These are phyloP conservation scores for Hydropsyche betteni DNA, from an alignment of 2,888 invertebrate species.

Conservation along the genomic window DNA sequence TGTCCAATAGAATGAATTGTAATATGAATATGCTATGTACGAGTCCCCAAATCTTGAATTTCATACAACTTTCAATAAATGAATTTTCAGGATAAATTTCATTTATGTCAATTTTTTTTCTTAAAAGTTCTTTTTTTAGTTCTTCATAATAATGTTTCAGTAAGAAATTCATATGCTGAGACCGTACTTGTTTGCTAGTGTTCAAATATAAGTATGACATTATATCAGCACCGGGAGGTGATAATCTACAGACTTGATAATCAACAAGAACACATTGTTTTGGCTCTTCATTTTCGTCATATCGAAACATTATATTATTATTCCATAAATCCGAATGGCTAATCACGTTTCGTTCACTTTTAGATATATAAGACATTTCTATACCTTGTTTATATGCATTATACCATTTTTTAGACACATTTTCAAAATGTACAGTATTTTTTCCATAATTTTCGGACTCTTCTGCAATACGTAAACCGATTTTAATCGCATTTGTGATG, in stretches of 20 bases:
- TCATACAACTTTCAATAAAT: slow-evolving; percentile 2
- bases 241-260: slow-evolving; percentile 57
- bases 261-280: slow-evolving; percentile 56
- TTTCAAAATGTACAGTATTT: slow-evolving; percentile 38
- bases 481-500: slow-evolving; percentile 33
- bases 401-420: slow-evolving; percentile 36
- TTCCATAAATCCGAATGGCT: slow-evolving; percentile 53
- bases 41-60: slow-evolving; percentile 10
- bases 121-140: slow-evolving; percentile 30
- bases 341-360: slow-evolving; percentile 52
- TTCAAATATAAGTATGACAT: slow-evolving; percentile 56
- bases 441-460: slow-evolving; percentile 46
- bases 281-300: slow-evolving; percentile 50
- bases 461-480: slow-evolving; percentile 43
- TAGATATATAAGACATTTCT: slow-evolving; percentile 27
- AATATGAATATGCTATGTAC: slow-evolving; percentile 29
- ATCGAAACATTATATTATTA: slow-evolving; percentile 53
- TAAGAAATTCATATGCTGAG: slow-evolving; percentile 31
- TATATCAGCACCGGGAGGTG: slow-evolving; percentile 57
- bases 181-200: slow-evolving; percentile 50
- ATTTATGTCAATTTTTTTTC: slow-evolving; percentile 37
- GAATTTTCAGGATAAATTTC: neutral
- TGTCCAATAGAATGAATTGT: slow-evolving; percentile 41
- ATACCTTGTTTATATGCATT: slow-evolving; percentile 25
- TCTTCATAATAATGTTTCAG: slow-evolving; percentile 43